A percentile compares a stretch with the other conserved stretches of the same genome.
These are phyloP conservation scores for Acleris sparsana DNA, from an alignment of 2,888 invertebrate species.

Conservation along the genomic window DNA sequence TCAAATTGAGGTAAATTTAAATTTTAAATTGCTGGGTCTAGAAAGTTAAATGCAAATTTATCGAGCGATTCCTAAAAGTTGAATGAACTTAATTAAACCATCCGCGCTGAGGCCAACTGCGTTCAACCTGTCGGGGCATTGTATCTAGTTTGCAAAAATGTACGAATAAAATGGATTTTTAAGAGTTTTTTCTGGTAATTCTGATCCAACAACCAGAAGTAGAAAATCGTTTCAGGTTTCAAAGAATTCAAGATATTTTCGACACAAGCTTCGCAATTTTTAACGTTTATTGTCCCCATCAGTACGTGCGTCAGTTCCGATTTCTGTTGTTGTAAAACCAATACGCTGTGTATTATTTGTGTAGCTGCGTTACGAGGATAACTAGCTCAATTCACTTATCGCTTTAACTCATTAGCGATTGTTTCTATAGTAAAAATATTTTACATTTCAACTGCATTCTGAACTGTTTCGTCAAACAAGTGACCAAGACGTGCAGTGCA, in stretches of 20 bases:
- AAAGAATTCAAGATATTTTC: too few relatives aligned
- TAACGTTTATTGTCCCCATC: neutral
- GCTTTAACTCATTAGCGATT: slow-evolving; percentile 7
- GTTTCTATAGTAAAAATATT: slow-evolving; percentile 3
- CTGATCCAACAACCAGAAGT: too few relatives aligned
- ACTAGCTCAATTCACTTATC: slow-evolving; percentile 9
- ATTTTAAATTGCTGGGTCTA: neutral
- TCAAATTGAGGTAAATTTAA: neutral
- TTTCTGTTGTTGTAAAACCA: slow-evolving; percentile 28
- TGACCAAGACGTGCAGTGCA: too few relatives aligned
- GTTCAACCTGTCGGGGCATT: slow-evolving; percentile 50
- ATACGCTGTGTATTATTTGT: slow-evolving; percentile 28
- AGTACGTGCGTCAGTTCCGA: slow-evolving; percentile 3
- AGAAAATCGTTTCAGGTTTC: too few relatives aligned
- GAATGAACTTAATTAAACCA: slow-evolving; percentile 66
- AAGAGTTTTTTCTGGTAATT: too few relatives aligned
- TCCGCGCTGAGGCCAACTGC: slow-evolving; percentile 48
- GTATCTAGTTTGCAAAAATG: slow-evolving; percentile 51
- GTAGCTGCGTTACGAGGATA: slow-evolving; percentile 24
- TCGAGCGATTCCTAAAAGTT: slow-evolving; percentile 54
- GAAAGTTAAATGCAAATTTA: slow-evolving; percentile 27
- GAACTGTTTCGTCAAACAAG: too few relatives aligned
- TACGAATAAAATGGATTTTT: slow-evolving; percentile 1
- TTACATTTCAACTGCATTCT: slow-evolving; percentile 9
- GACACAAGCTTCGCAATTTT: neutral